Base-by-base conservation (phyloP, 2,888 invertebrate species). In the Oscheius sp. region DNA sequence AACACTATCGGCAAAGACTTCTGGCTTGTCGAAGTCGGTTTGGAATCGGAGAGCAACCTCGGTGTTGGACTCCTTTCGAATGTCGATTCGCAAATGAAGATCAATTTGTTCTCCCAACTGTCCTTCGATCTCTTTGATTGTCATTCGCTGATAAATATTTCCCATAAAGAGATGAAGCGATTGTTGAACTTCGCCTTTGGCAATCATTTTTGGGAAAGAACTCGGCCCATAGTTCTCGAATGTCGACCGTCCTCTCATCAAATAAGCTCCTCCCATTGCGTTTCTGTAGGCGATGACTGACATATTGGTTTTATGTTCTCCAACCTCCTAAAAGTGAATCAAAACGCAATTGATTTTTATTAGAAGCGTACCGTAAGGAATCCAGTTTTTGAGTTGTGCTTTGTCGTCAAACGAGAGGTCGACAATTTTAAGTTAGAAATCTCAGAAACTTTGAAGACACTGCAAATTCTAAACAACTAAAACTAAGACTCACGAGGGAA, bases 191-290 rank as follows among this genome's bases (percentile, higher is more conserved):
- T 71, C 61, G 3, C 77, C 77, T 4, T 31, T 57, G 17, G 73
- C 64, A 34, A 69, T 65, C 37, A 75, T 39, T 55, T 67, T 69
- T 23, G 63, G 37, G n/a, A 64, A 58, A 3, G 58, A 58, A 2
- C 33, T 37, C 15, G 68, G 48, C 33, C 25, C 15, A 52, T 52
- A 64, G n/a, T 12, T 23, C 69, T 69, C 20, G 37, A 69, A 50
- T n/a, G n/a, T n/a, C n/a, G n/a, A n/a, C 3, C 34, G 34, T 4
- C 68, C 37, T 69, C 73, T 71, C 74, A 80, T 72, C 25, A 80
- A 57, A 67, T 80, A 80, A 8, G 80, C 76, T 45, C 80, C 80
- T 10, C 80, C 80, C n/a, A 20, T 34, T 0, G 74, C 71, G 27
- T 67, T 61, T 23, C 10, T 27, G 37, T 71, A 71, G 33, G 23